These are phyloP conservation scores for Zaprionus ornatus DNA, from an alignment of 1,140 invertebrate species.

Conservation along the genomic window DNA sequence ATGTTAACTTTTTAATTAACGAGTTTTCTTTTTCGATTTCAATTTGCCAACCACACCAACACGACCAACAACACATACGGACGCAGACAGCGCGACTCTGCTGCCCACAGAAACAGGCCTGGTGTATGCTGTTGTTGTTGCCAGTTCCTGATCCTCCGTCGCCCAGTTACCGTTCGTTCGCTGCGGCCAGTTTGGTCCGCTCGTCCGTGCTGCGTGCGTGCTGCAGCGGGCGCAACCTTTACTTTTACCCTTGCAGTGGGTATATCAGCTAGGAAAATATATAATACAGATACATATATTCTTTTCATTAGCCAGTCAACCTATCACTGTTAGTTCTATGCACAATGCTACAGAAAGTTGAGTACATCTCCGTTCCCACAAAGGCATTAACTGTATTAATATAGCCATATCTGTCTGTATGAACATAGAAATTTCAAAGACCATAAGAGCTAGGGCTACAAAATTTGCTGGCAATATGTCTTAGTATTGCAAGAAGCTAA, in stretches of 20 bases:
- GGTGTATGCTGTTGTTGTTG: slow-evolving; percentile 8
- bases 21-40: slow-evolving; percentile 84
- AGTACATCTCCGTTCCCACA: too few relatives aligned
- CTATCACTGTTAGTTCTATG: too few relatives aligned
- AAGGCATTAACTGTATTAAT: too few relatives aligned
- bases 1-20: slow-evolving; percentile 84
- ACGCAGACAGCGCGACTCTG: slow-evolving; percentile 5
- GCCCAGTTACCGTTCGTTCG: slow-evolving; percentile 25
- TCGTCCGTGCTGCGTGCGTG: slow-evolving; percentile 8
- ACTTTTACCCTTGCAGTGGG: neutral
- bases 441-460: too few relatives aligned
- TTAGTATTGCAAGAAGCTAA: too few relatives aligned
- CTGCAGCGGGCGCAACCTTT: slow-evolving; percentile 63
- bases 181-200: neutral
- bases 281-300: neutral
- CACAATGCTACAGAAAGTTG: too few relatives aligned
- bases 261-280: neutral
- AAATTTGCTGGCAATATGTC: too few relatives aligned
- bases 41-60: slow-evolving; percentile 69
- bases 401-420: too few relatives aligned
- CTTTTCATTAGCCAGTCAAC: neutral
- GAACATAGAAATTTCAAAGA: too few relatives aligned
- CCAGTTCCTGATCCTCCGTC: slow-evolving; percentile 26
- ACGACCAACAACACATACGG: slow-evolving; percentile 2
- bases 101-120: slow-evolving; percentile 69